Conservation (phyloP, 2,113 vertebrate genomes). For the Hippolais icterina region DNA sequence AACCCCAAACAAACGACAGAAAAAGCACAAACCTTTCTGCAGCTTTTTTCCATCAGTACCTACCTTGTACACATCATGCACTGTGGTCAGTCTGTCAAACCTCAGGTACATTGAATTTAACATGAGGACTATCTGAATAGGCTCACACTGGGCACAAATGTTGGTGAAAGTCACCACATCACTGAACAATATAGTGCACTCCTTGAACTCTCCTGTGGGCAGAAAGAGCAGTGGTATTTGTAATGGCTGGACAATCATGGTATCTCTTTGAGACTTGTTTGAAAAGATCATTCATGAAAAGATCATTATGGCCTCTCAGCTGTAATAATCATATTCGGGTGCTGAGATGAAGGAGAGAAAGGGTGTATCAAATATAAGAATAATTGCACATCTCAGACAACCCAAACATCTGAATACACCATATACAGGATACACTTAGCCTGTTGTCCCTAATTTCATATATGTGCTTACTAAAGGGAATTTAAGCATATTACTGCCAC, state of each 20-base stretch:
- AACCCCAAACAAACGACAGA: neutral
- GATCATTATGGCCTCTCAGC: no score
- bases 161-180: slow-evolving; percentile 81
- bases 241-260: neutral
- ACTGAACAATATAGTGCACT: slow-evolving; percentile 81
- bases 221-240: neutral
- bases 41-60: neutral
- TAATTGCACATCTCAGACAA: neutral
- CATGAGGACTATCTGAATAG: slow-evolving; percentile 82
- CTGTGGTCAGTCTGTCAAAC: slow-evolving; percentile 79
- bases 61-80: slow-evolving; percentile 83
- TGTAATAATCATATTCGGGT: accelerated
- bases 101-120: slow-evolving; percentile 80
- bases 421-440: neutral
- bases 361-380: neutral
- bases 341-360: neutral
- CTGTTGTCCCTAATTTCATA: neutral
- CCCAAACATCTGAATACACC: neutral
- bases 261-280: neutral
- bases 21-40: neutral
- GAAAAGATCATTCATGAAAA: neutral
- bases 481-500: neutral
- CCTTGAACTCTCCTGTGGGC: slow-evolving; percentile 77
- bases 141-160: slow-evolving; percentile 80
- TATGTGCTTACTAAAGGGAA: neutral